Evolutionary conservation across 2,113 vertebrate genomes (phyloP), one percentile per base, ranked within the genome.

Genomic region (Odocoileus hemionus): DNA sequence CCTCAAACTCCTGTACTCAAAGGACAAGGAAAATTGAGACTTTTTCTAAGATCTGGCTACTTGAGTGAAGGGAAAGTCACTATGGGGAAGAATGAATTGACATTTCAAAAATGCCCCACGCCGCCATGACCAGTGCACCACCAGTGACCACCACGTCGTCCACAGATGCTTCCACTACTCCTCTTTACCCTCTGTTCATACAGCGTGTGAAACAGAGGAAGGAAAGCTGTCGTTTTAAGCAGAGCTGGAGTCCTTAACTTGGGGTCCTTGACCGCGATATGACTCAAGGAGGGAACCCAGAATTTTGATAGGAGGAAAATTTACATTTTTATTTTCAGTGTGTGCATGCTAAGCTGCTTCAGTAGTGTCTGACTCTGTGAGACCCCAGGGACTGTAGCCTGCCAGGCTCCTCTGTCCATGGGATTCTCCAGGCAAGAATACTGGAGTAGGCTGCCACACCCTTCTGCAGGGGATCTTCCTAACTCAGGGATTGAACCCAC

Each of bases 251-350:
- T 36, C 78, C 61, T 78, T 84, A 45, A 79, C 15, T 45, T 47
- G 39, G 45, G 23, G 39, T 39, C 47, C 39, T 39, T 39, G 3
- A 39, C 39, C n/a, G 2, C 12, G 19, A 54, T 89, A 43, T 25
- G 39, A 61, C 55, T 95, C 58, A 79, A 47, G 50, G 28, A 47
- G 10, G 67, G 67, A 70, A 58, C 1, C 3, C 30, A 78, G 86
- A 84, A 84, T 55, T 76, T 87, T 64, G n/a, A 45, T 82, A 19
- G 84, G 25, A 60, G 60, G 79, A 50, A 78, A 21, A 25, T 70
- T 60, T 50, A 33, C 43, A 47, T 83, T 91, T 93, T 86, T 45
- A 86, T 93, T 76, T 84, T 90, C 47, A 70, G 50, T 50, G 36
- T 26, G 36, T 74, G 21, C 36, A 3, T 74, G 36, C 70, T 74